Conservation (phyloP, 2,113 vertebrate genomes). For the Passer domesticus region DNA sequence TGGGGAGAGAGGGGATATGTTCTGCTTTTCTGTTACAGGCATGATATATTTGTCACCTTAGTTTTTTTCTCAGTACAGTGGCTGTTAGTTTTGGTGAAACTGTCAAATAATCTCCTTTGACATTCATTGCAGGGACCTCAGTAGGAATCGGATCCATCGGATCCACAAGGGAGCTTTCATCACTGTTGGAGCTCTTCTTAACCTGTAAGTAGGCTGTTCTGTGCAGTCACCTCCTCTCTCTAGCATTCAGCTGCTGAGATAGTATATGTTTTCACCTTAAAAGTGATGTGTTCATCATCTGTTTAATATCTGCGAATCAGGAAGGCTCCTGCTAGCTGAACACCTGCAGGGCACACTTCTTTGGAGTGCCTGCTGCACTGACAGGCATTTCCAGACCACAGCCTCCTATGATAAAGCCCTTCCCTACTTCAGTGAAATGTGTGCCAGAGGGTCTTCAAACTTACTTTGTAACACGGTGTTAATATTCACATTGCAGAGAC, state of each 20-base stretch:
- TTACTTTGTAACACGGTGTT: not conserved
- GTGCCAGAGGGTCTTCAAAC: not conserved
- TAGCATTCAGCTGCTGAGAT: not conserved
- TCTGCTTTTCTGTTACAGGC: not conserved
- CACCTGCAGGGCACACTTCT: not conserved
- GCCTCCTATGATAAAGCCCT: not conserved
- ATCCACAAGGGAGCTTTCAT: constrained; percentile 89
- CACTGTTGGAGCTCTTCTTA: constrained; percentile 83
- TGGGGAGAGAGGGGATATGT: not conserved
- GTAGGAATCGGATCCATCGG: constrained; percentile 86
- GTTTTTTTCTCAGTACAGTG: not conserved
- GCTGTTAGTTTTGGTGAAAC: not conserved
- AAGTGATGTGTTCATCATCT: not conserved
- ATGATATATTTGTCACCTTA: not conserved
- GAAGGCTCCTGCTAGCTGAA: not conserved
- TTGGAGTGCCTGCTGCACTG: not conserved
- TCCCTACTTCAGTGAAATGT: not conserved
- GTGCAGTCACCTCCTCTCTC: not conserved
- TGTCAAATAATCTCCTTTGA: not conserved
- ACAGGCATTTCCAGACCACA: not conserved
- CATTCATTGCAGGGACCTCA: constrained; percentile 86
- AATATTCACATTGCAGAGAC: constrained; percentile 79
- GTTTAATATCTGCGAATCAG: not conserved
- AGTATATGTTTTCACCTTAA: not conserved
- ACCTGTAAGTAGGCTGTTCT: constrained; percentile 85